Evolutionary conservation across 1,140 invertebrate species (phyloP).

Genomic region (Papilio machaon): DNA sequence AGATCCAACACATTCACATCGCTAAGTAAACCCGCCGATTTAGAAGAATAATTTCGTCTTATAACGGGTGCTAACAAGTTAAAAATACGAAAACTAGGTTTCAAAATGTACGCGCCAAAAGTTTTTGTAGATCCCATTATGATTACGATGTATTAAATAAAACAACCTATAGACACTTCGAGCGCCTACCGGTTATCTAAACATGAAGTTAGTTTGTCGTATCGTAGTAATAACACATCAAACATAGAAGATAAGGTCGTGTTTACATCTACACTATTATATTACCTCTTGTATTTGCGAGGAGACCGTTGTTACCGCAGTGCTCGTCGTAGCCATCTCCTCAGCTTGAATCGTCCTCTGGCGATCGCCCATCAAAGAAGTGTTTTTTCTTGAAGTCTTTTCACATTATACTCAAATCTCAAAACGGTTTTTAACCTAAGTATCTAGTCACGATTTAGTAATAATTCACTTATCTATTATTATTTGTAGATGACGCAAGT

Average conservation of each 20-base stretch:
- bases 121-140: slow-evolving; percentile 37
- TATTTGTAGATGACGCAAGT: slow-evolving; percentile 3
- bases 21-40: slow-evolving; percentile 68
- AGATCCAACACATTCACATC: slow-evolving; percentile 92
- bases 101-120: slow-evolving; percentile 35
- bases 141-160: slow-evolving; percentile 1
- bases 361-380: slow-evolving; percentile 70
- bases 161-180: slow-evolving; percentile 26
- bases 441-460: slow-evolving; percentile 30
- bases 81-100: slow-evolving; percentile 26
- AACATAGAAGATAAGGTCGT: slow-evolving; percentile 64
- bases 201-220: slow-evolving; percentile 41
- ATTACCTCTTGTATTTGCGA: slow-evolving; percentile 71
- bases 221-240: slow-evolving; percentile 56
- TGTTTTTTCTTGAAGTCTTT: slow-evolving; percentile 41
- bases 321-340: slow-evolving; percentile 76
- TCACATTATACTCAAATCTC: slow-evolving; percentile 60
- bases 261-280: slow-evolving; percentile 45
- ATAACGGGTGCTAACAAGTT: slow-evolving; percentile 31
- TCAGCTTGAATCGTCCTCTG: slow-evolving; percentile 51
- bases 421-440: slow-evolving; percentile 13
- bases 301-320: slow-evolving; percentile 68
- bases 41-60: slow-evolving; percentile 62
- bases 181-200: slow-evolving; percentile 36
- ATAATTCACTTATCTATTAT: slow-evolving; percentile 29